These are phyloP conservation scores for Empis stercorea DNA, from an alignment of 2,888 invertebrate species.

Conservation along the genomic window DNA sequence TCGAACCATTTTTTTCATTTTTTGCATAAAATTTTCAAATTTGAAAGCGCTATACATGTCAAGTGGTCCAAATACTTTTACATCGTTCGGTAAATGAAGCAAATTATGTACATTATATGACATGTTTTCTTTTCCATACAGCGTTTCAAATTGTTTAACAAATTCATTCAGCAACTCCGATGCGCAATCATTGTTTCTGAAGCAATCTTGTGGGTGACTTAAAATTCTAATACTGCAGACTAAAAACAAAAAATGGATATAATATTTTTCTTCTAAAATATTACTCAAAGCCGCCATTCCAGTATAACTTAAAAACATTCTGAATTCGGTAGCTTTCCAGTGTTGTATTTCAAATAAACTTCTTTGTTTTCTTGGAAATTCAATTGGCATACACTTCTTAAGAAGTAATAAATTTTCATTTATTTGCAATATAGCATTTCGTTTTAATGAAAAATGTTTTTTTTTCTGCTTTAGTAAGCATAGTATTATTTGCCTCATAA, in stretches of 20 bases:
- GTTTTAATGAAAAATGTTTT: not conserved
- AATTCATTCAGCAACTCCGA: too few relatives aligned
- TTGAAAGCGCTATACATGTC: not conserved
- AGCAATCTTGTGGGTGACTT: not conserved
- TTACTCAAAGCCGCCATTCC: too few relatives aligned
- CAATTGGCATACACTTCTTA: not conserved
- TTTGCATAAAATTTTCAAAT: not conserved
- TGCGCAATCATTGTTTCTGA: not conserved
- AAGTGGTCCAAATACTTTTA: not conserved
- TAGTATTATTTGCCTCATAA: not conserved
- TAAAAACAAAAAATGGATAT: too few relatives aligned
- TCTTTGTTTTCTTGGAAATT: too few relatives aligned
- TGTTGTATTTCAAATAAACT: too few relatives aligned
- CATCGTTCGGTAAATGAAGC: not conserved
- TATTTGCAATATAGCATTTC: not conserved
- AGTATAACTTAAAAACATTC: too few relatives aligned
- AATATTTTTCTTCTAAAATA: too few relatives aligned
- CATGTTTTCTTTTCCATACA: conserved; percentile 2
- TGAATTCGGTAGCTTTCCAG: too few relatives aligned
- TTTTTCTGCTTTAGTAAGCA: not conserved
- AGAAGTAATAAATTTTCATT: not conserved
- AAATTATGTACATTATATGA: conserved; percentile 2
- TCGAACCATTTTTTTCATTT: not conserved
- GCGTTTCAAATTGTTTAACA: not conserved
- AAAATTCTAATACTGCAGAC: not conserved